Base-by-base conservation (phyloP, 2,113 vertebrate genomes). In the Haemorhous mexicanus region DNA sequence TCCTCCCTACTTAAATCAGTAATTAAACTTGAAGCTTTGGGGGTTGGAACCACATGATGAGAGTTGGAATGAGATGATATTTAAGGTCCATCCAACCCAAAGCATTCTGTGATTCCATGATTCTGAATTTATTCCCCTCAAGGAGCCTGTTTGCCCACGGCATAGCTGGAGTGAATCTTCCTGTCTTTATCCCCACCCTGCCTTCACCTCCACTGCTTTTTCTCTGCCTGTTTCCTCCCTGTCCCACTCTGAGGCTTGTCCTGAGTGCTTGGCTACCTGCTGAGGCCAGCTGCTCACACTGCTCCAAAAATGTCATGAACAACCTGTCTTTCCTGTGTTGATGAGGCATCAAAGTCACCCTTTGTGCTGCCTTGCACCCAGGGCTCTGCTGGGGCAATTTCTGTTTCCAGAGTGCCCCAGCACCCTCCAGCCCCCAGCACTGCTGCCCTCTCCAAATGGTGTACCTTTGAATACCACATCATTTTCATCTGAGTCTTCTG, bases 391-490 rank as follows among this genome's bases (percentile, higher is more conserved):
- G 41, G 23, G 63, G 7, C 55, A 69, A 47, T 32, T 8, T 69
- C n/a, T 17, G 26, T 32, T 79, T 58, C 47, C 19, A 59, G 33
- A 35, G 50, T 20, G 78, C 4, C 4, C 15, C 70, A 67, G 27
- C 4, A 64, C 6, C 27, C 16, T 7, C 24, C 37, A 49, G 8
- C 32, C 4, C 7, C 15, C 58, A 86, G 47, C 22, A 67, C 7
- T 0, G 1, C 11, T 3, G 1, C 8, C 12, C 4, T 63, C 63
- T 43, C 28, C 55, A 49, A 35, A 17, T 28, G 19, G 2, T 76
- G 15, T 3, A 23, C 6, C 10, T 86, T 61, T 53, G n/a, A 70
- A 39, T 6, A 26, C 5, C 58, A 47, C 1, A 1, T 7, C 7
- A 52, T 62, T 69, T 77, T 62, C 27, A 24, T 43, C 30, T 5